Percentiles rank a stretch among this genome's conserved stretches.
Conservation (phyloP, 2,888 invertebrate genomes). For the Diarsia brunnea region DNA sequence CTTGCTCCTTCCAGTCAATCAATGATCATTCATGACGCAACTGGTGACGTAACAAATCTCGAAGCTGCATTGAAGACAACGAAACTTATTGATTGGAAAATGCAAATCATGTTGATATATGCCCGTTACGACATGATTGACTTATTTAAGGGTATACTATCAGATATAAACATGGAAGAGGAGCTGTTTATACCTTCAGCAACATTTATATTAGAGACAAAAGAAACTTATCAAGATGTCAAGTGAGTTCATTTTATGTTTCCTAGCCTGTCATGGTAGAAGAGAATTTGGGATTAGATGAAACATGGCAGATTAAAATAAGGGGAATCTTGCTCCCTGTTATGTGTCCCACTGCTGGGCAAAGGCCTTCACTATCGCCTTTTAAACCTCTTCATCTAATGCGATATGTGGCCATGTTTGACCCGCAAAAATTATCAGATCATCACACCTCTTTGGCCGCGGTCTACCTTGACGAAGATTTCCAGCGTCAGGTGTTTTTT, state of each 20-base stretch:
- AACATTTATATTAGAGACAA: conserved; percentile 68
- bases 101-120: conserved; percentile 68
- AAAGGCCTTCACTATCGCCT: no score
- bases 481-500: no score
- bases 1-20: conserved; percentile 69
- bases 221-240: conserved; percentile 65
- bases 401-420: no score
- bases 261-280: no score
- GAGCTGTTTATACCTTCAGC: conserved; percentile 50
- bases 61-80: conserved; percentile 75
- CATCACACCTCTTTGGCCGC: no score
- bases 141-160: conserved; percentile 64
- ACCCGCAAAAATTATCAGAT: no score
- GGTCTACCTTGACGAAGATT: no score
- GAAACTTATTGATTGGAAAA: conserved; percentile 76
- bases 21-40: conserved; percentile 75
- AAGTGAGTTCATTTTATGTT: conserved; percentile 62
- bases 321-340: no score
- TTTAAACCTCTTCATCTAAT: no score
- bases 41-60: conserved; percentile 71
- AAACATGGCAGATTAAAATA: no score
- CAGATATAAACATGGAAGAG: conserved; percentile 61
- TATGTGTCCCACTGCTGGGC: no score
- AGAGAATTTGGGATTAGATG: no score
- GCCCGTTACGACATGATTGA: conserved; percentile 67